Evolutionary conservation across 2,888 invertebrate species (phyloP).

Genomic region (Limnephilus marmoratus): DNA sequence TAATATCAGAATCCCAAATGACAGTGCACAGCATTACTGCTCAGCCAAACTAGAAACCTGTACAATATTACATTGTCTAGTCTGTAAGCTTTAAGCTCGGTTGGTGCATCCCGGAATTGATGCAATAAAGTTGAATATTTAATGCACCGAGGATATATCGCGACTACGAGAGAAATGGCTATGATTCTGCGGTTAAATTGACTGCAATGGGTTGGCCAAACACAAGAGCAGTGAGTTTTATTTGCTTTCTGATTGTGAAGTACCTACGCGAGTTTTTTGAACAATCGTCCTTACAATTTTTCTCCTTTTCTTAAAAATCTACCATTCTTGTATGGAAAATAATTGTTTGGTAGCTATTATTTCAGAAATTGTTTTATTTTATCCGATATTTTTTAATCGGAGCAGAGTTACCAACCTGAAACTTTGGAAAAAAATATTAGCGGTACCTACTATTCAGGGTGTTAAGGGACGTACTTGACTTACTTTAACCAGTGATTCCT

Average conservation of each 20-base stretch:
- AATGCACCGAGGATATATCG: constrained; percentile 59
- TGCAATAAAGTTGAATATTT: constrained; percentile 65
- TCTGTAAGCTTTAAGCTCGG: constrained; percentile 49
- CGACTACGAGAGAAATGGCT: constrained; percentile 47
- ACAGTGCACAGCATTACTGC: not conserved
- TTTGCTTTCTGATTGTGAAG: not conserved
- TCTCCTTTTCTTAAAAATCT: not conserved
- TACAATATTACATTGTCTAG: not conserved
- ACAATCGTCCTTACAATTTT: not conserved
- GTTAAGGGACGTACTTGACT: too few relatives aligned
- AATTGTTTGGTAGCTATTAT: not conserved
- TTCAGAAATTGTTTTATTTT: not conserved
- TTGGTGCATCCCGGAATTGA: constrained; percentile 63
- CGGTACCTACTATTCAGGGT: too few relatives aligned
- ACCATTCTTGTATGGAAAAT: not conserved
- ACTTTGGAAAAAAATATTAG: too few relatives aligned
- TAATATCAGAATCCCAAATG: not conserved
- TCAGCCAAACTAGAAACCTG: not conserved
- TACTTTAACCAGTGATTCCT: too few relatives aligned
- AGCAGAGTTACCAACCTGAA: too few relatives aligned
- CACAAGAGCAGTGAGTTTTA: not conserved
- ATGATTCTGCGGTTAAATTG: constrained; percentile 55
- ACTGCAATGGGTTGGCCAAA: not conserved
- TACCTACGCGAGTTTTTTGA: not conserved
- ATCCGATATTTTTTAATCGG: too few relatives aligned